phyloP scores from a whole-genome alignment of 2,888 invertebrate genomes.

The Aleiodes leptofemur region DNA sequence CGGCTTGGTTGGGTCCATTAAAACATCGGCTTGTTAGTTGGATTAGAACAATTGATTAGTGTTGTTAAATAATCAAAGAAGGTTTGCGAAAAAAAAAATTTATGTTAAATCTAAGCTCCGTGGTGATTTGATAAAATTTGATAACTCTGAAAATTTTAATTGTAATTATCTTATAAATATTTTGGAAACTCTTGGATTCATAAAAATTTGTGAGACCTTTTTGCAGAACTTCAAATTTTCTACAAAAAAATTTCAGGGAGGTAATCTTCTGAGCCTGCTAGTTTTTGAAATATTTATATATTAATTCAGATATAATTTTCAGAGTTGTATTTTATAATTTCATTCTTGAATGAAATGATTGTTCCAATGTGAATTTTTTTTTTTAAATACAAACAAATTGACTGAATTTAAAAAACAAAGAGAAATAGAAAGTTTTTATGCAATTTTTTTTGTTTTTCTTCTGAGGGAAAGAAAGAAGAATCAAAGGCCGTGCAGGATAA shows the following conservation, averaged over 20 bases:
- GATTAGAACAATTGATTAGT: constrained; percentile 57
- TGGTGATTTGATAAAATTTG: constrained; percentile 53
- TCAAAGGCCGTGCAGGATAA: constrained; percentile 58
- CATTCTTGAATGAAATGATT: too few species aligned
- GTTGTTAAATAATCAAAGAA: constrained; percentile 48
- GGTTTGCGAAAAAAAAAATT: constrained; percentile 45
- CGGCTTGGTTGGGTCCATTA: constrained; percentile 49
- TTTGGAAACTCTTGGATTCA: too few species aligned
- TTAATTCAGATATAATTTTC: too few species aligned
- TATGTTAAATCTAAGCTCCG: constrained; percentile 18
- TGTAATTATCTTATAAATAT: too few species aligned
- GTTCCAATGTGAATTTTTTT: too few species aligned
- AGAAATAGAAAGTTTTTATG: constrained; percentile 29
- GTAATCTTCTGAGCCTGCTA: too few species aligned
- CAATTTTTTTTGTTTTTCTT: neutral
- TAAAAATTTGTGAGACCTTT: too few species aligned
- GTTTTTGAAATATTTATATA: too few species aligned
- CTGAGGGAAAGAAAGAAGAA: constrained; percentile 49
- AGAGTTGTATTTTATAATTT: too few species aligned
- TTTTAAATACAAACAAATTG: constrained; percentile 35
- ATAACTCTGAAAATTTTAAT: constrained; percentile 16
- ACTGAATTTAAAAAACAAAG: constrained; percentile 37
- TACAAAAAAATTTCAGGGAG: too few species aligned
- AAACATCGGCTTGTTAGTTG: constrained; percentile 50
- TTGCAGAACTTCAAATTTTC: too few species aligned